Evolutionary conservation across 2,113 vertebrate genomes (phyloP), one percentile per base, ranked within the genome.

Genomic region (Elachura formosa): DNA sequence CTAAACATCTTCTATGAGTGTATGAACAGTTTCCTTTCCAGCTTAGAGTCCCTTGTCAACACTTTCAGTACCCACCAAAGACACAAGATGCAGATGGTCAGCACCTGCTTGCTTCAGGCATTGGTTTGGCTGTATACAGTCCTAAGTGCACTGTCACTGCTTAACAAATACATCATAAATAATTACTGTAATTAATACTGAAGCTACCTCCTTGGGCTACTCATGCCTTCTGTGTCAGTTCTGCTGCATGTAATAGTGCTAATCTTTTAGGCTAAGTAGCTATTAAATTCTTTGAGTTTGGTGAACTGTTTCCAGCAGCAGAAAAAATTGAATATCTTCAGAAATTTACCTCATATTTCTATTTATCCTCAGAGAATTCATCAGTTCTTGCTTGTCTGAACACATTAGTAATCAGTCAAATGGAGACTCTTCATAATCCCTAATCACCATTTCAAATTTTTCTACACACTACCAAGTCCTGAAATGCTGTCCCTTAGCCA

Each of bases 181-280:
- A 92, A 93, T 94, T 95, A 83, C 63, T 54, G 51, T 87, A 87
- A 93, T 95, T 96, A 91, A 93, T 94, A 93, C 82, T 77, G 87
- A 95, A 91, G 79, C 67, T 83, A 18, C 34, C 85, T 96, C 93
- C 94, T 96, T 92, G 77, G 87, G 77, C 89, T 89, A 75, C 64
- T 64, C 1, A 0, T 78, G 54, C 45, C 73, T 91, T 79, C 80
- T 89, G 61, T 87, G 74, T 87, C 91, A 94, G 54, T 82, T 91
- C 66, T 68, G 54, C 49, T 87, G 38, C 61, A 54, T 81, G 54
- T 79, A 87, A 75, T 46, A 62, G 26, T n/a, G 66, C 10, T 91
- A 84, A 89, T 87, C 66, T 96, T 87, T 87, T 64, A 75, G 45
- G 26, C 64, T 90, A 78, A 87, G 62, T 28, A 94, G 69, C 49